Evolutionary conservation across 1,140 invertebrate genomes (phyloP).

Genomic region (Hycleus phaleratus): DNA sequence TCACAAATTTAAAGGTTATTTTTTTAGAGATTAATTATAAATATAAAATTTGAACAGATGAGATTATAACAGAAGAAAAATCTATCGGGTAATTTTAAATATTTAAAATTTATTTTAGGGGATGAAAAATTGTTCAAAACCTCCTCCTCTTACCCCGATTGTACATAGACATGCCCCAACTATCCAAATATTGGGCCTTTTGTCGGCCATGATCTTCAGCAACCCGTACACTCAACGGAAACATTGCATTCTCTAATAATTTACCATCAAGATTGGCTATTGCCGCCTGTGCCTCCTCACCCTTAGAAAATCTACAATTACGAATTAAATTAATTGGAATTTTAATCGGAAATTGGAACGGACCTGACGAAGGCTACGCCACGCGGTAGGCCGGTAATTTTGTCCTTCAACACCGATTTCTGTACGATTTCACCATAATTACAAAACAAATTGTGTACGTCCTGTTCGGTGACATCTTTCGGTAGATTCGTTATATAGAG

Average conservation of each 20-base stretch:
- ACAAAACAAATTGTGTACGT: slow-evolving; percentile 76
- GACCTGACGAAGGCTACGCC: slow-evolving; percentile 90
- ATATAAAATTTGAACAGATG: no score
- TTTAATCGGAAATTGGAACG: no score
- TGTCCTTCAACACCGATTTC: slow-evolving; percentile 81
- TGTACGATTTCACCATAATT: slow-evolving; percentile 85
- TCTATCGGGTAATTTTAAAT: no score
- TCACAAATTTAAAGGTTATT: no score
- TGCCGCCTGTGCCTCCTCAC: slow-evolving; percentile 81
- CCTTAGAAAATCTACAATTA: slow-evolving; percentile 60
- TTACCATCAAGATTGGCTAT: slow-evolving; percentile 79
- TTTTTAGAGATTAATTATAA: no score
- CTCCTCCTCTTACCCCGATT: slow-evolving; percentile 29
- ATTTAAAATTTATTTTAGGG: no score
- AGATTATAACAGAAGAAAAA: no score
- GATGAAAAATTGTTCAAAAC: background rate
- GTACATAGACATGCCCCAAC: slow-evolving; percentile 25
- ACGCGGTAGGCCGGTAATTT: slow-evolving; percentile 73
- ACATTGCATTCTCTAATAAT: slow-evolving; percentile 71
- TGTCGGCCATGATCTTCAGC: slow-evolving; percentile 91
- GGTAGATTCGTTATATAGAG: slow-evolving; percentile 90
- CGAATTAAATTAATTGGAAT: background rate
- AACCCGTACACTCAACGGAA: slow-evolving; percentile 72
- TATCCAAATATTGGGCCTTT: slow-evolving; percentile 52
- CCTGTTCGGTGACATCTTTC: slow-evolving; percentile 70